phyloP scores from a whole-genome alignment of 1,140 invertebrate genomes.

The Macrocentrus cingulum region DNA sequence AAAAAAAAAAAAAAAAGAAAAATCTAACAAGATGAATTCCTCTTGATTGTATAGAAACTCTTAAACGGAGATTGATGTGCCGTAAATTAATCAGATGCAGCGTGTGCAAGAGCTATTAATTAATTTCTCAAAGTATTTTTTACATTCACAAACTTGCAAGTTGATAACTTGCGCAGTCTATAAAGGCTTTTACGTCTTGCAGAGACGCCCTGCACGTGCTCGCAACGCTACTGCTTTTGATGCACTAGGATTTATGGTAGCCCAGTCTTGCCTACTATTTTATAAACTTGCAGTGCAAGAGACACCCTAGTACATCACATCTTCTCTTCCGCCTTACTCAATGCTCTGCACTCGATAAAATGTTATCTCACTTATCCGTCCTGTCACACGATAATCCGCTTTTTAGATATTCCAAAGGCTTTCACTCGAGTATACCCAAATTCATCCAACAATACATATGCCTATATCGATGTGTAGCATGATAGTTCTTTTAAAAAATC shows the following conservation, averaged over 20 bases:
- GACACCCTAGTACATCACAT: not conserved
- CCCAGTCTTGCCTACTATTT: not conserved
- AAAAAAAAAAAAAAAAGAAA: too few relatives aligned
- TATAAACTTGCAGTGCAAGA: not conserved
- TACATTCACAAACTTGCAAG: not conserved
- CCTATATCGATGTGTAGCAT: not conserved
- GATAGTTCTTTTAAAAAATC: not conserved
- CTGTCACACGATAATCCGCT: not conserved
- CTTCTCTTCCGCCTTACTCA: not conserved
- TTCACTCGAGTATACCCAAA: not conserved
- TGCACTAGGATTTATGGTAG: not conserved
- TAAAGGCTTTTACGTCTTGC: constrained; percentile 8
- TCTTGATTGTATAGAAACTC: too few relatives aligned
- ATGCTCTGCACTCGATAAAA: constrained; percentile 1
- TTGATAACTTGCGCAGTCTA: not conserved
- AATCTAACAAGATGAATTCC: too few relatives aligned
- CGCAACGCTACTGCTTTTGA: not conserved
- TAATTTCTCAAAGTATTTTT: constrained; percentile 18
- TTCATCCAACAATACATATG: not conserved
- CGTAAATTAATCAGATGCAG: constrained; percentile 41
- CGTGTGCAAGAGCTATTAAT: constrained; percentile 28
- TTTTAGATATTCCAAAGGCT: not conserved
- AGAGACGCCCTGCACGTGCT: not conserved
- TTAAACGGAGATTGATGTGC: constrained; percentile 42
- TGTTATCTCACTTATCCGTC: constrained; percentile 6